Conservation (phyloP, 2,888 invertebrate species). For the Pristionchus arcanus region DNA sequence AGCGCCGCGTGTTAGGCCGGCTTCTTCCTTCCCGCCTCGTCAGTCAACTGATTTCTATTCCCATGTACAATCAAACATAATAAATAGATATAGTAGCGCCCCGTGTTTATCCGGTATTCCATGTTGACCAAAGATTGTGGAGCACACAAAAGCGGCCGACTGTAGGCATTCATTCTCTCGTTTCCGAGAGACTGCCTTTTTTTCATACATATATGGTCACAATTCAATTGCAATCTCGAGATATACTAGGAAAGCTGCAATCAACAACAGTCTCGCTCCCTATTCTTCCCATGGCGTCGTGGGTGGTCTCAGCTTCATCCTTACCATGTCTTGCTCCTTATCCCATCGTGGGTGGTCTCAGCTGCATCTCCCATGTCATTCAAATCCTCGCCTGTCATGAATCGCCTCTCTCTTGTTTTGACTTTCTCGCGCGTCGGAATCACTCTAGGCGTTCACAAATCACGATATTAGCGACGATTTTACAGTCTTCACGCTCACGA, state of each 20-base stretch:
- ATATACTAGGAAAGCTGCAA: neutral
- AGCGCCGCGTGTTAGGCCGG: neutral
- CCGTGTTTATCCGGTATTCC: neutral
- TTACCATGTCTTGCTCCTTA: neutral
- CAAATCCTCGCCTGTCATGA: neutral
- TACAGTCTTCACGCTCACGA: neutral
- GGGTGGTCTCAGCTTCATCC: neutral
- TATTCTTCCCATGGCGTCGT: neutral
- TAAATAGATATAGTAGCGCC: neutral
- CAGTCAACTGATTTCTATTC: neutral
- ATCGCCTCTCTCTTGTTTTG: neutral
- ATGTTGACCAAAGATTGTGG: neutral
- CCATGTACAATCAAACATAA: neutral
- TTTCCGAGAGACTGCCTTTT: neutral
- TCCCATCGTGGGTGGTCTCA: neutral
- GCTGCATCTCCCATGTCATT: neutral
- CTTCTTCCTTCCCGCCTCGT: neutral
- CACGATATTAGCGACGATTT: neutral
- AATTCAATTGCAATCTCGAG: constrained; percentile 30
- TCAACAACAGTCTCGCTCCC: neutral
- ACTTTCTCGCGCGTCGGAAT: neutral
- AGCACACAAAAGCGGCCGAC: neutral
- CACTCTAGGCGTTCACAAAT: neutral
- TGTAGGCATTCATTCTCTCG: neutral
- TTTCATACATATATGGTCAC: neutral